These are phyloP conservation scores for Sicus ferrugineus DNA, from an alignment of 2,888 invertebrate species.

Conservation along the genomic window DNA sequence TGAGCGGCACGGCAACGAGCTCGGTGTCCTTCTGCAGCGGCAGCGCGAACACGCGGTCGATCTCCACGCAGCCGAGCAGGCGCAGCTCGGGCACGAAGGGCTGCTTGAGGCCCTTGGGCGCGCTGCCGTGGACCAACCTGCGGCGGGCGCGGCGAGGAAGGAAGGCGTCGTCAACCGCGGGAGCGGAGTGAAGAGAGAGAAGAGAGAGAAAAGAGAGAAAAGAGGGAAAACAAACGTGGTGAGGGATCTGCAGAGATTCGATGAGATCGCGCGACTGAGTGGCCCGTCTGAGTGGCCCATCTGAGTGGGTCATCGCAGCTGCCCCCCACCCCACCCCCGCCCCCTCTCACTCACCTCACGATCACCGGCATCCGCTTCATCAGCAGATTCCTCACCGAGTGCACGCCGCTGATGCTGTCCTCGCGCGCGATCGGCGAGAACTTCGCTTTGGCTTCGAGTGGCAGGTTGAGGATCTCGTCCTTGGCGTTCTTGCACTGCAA, in stretches of 20 bases:
- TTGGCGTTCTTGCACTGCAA: constrained; percentile 86
- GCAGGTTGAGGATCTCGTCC: constrained; percentile 83
- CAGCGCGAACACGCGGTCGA: constrained; percentile 81
- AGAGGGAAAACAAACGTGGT: neutral
- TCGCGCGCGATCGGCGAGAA: constrained; percentile 93
- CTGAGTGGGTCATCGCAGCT: too few relatives aligned
- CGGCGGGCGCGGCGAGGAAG: constrained; percentile 7
- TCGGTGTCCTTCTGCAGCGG: constrained; percentile 83
- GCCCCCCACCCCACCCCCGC: neutral
- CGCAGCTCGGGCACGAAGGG: constrained; percentile 86
- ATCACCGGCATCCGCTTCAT: constrained; percentile 91
- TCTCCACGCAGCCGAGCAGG: constrained; percentile 83
- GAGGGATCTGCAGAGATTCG: neutral
- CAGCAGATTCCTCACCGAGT: constrained; percentile 86
- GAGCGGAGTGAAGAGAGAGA: neutral
- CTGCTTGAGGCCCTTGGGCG: constrained; percentile 84
- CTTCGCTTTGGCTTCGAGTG: constrained; percentile 86
- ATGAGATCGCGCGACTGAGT: too few relatives aligned
- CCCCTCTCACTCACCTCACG: constrained; percentile 69
- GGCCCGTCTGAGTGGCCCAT: too few relatives aligned
- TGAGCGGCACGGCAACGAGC: constrained; percentile 83
- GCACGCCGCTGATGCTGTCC: constrained; percentile 94
- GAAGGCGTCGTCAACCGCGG: too few relatives aligned
- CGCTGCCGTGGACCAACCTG: constrained; percentile 84
- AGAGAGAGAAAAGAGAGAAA: neutral